Percentiles rank a stretch among this genome's conserved stretches.
These are phyloP conservation scores for Melanogrammus aeglefinus DNA, from an alignment of 2,797 vertebrate genomes.

Conservation along the genomic window DNA sequence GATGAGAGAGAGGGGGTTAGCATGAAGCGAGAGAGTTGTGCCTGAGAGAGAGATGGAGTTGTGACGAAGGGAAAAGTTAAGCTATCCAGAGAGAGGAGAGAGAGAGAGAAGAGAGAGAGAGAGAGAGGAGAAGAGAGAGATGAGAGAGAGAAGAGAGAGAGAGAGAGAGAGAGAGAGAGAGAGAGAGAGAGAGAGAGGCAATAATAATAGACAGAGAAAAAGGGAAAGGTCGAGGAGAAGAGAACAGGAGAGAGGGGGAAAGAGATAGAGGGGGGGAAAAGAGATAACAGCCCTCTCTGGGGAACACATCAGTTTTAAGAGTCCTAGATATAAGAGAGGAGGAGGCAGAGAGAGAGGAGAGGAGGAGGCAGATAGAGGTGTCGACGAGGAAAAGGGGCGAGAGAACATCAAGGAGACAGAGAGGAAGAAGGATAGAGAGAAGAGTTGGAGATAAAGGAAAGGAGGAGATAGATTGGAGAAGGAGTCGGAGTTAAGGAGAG, in stretches of 20 bases:
- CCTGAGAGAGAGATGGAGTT: background rate
- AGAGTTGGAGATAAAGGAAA: constrained; percentile 41
- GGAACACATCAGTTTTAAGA: constrained; percentile 55
- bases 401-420: constrained; percentile 28
- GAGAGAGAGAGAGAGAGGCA: background rate
- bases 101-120: too few relatives aligned
- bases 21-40: too few relatives aligned
- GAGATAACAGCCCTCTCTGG: background rate
- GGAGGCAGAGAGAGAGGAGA: constrained; percentile 56
- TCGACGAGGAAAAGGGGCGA: constrained; percentile 36
- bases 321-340: constrained; percentile 68
- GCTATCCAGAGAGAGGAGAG: too few relatives aligned
- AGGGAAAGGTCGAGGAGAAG: too few relatives aligned
- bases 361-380: constrained; percentile 53
- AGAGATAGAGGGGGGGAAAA: background rate
- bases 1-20: too few relatives aligned
- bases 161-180: constrained; percentile 4
- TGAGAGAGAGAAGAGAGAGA: constrained; percentile 10
- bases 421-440: constrained; percentile 36
- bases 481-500: background rate
- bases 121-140: constrained; percentile 10
- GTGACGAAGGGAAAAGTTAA: too few relatives aligned
- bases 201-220: too few relatives aligned
- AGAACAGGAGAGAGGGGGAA: too few relatives aligned
- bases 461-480: background rate